Evolutionary conservation across 53 echinoderm and acorn worm genomes (phyloP), one percentile per base, ranked within the genome.

Genomic region (Glandiceps talaboti): DNA sequence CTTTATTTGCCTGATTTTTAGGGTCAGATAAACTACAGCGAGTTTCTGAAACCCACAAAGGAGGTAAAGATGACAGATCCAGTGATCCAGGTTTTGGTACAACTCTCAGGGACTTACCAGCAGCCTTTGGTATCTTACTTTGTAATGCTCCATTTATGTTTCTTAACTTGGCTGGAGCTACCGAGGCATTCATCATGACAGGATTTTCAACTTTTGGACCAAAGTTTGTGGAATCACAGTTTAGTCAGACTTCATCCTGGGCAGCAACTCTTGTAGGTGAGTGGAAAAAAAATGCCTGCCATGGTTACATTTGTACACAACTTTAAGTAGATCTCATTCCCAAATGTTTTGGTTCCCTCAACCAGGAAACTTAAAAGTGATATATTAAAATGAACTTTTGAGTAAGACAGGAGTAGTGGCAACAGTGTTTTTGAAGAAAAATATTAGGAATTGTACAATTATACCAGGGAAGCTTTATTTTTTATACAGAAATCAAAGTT

Each of bases 151-250:
- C 99, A 12, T 97, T 97, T 83, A 85, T 97, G 87, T 97, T 91
- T 74, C 93, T 97, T 80, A 86, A 87, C 32, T 85, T 88, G 25
- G 87, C 92, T 29, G 90, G 88, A 31, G 87, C 89, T 75, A 88
- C 96, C 0, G 96, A 96, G 82, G 92, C 92, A 92, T 96, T 95
- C 28, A 74, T 96, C 74, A 85, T 93, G 31, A 83, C 92, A 0
- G 92, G 96, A 14, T 86, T 96, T 82, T 92, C 96, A 1, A 92
- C 92, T 80, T 96, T 96, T 32, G 91, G 87, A 14, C 96, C 96
- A 27, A 96, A 96, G 89, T 96, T 93, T 82, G 81, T 96, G 32
- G 96, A 96, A 73, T 90, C 96, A 0, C 96, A 96, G 82, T 97
- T 93, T 29, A 97, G 85, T 77, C 81, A 93, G 31, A 82, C 93